These are phyloP conservation scores for Crocuta crocuta DNA, from an alignment of 2,113 vertebrate species.

Conservation along the genomic window DNA sequence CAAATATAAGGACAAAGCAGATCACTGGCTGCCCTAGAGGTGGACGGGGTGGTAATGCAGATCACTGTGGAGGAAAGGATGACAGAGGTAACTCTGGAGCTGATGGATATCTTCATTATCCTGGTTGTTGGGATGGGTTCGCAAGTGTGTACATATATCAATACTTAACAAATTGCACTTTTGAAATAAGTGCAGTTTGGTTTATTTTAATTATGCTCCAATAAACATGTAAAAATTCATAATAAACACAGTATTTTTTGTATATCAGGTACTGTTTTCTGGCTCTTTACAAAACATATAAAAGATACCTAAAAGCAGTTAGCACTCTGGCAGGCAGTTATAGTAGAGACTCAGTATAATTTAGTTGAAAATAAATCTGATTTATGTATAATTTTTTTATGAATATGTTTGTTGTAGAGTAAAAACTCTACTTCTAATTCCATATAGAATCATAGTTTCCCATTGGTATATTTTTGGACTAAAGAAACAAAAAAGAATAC, in stretches of 20 bases:
- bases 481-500: not conserved
- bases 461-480: not conserved
- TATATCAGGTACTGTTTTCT: not conserved
- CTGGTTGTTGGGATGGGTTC: not conserved
- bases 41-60: fast-evolving
- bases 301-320: not conserved
- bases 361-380: not conserved
- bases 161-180: not conserved
- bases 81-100: not conserved
- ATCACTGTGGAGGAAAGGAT: not conserved
- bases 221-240: not conserved
- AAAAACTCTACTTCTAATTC: not conserved
- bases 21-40: not conserved
- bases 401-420: not conserved
- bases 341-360: not conserved
- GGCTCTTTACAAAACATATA: not conserved
- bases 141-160: not conserved
- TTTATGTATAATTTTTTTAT: not conserved
- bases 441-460: not conserved
- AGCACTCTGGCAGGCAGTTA: not conserved
- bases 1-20: not conserved
- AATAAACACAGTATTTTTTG: not conserved
- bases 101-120: not conserved
- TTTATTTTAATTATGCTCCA: not conserved
- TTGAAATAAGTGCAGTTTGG: not conserved